Percentiles rank a stretch among this genome's conserved stretches.
phyloP scores from a whole-genome alignment of 2,113 vertebrate genomes.

The Mixornis gularis region DNA sequence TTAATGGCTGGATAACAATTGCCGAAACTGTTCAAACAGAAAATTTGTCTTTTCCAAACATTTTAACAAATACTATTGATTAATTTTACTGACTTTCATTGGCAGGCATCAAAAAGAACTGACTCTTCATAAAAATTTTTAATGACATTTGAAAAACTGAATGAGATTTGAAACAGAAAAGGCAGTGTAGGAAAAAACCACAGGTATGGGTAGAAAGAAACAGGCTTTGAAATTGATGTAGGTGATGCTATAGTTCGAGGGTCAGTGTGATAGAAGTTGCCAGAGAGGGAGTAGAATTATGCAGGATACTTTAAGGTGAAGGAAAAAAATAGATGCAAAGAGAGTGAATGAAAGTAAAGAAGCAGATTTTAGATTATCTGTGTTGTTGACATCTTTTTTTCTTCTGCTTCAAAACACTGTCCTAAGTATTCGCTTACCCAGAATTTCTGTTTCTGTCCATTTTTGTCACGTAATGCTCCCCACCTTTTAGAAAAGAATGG shows the following conservation, averaged over 20 bases:
- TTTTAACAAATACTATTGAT: not conserved
- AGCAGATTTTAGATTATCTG: not conserved
- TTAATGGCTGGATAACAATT: not conserved
- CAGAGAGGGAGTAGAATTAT: not conserved
- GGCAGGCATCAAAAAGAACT: not conserved
- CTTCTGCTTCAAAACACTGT: not conserved
- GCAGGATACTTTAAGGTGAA: not conserved
- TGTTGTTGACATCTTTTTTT: not conserved
- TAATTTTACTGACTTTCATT: not conserved
- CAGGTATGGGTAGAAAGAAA: not conserved
- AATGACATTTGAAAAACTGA: not conserved
- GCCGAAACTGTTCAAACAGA: not conserved
- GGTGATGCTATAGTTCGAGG: not conserved
- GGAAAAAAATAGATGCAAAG: not conserved
- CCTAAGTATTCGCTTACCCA: constrained; percentile 66
- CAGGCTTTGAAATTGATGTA: not conserved
- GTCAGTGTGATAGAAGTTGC: not conserved
- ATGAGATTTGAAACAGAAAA: not conserved
- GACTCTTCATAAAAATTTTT: not conserved
- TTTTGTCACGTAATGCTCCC: constrained; percentile 57
- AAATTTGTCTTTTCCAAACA: not conserved
- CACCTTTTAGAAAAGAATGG: constrained; percentile 60
- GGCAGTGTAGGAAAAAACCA: not conserved
- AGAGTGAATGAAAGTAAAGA: not conserved
- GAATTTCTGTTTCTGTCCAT: constrained; percentile 67